Conservation (phyloP, 2,888 invertebrate species). For the Shargacucullia verbasci region DNA sequence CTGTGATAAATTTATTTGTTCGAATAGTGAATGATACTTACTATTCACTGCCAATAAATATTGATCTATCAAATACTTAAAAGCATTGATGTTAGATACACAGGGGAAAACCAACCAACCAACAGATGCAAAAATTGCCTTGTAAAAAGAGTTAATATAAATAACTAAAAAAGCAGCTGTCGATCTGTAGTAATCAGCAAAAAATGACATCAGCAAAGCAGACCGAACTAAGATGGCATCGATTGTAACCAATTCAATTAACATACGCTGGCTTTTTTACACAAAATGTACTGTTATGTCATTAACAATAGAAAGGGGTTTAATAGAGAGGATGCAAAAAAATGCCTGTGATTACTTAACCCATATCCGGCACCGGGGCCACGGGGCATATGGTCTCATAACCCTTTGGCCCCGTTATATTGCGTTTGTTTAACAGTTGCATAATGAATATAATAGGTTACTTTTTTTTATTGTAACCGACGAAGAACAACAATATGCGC, state of each 20-base stretch:
- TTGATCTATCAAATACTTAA: neutral
- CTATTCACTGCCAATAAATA: too few species aligned
- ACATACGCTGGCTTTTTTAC: slow-evolving; percentile 75
- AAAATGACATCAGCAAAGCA: slow-evolving; percentile 63
- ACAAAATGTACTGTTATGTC: slow-evolving; percentile 75
- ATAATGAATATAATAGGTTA: slow-evolving; percentile 76
- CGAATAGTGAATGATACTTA: too few species aligned
- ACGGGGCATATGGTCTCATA: slow-evolving; percentile 81
- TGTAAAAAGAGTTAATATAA: slow-evolving; percentile 45
- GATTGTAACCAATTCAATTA: slow-evolving; percentile 77
- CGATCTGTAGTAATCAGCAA: slow-evolving; percentile 52
- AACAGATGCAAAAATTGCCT: slow-evolving; percentile 21
- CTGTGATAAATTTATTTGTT: too few species aligned
- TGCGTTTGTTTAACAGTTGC: slow-evolving; percentile 82
- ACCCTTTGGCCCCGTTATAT: slow-evolving; percentile 88
- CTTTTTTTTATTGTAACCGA: slow-evolving; percentile 69
- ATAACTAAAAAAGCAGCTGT: slow-evolving; percentile 57
- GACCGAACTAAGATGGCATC: slow-evolving; percentile 66
- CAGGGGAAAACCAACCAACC: neutral
- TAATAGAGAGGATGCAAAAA: slow-evolving; percentile 79
- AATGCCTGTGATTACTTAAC: slow-evolving; percentile 86
- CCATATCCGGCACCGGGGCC: slow-evolving; percentile 83
- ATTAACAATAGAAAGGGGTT: slow-evolving; percentile 79
- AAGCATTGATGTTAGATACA: neutral
- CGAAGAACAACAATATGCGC: slow-evolving; percentile 62